phyloP scores from a whole-genome alignment of 2,888 invertebrate species.

The Macaria liturata region DNA sequence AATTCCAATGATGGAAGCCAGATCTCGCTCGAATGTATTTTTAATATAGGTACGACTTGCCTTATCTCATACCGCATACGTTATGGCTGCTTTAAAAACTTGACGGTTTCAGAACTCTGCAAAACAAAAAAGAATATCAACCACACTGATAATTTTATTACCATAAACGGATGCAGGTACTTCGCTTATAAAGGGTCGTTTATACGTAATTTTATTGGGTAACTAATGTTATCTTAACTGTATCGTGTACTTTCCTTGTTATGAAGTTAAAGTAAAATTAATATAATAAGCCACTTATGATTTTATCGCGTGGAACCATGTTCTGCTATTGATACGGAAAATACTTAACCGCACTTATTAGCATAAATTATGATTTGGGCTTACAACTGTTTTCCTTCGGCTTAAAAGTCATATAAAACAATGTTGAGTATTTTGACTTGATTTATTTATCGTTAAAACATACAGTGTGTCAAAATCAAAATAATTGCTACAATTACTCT shows the following conservation, averaged over 20 bases:
- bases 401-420: slow-evolving; percentile 7
- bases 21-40: slow-evolving; percentile 4
- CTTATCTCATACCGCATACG: slow-evolving; percentile 20
- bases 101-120: slow-evolving; percentile 8
- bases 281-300: slow-evolving; percentile 23
- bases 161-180: neutral
- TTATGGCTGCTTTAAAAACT: slow-evolving; percentile 2
- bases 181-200: slow-evolving; percentile 3
- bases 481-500: slow-evolving; percentile 52
- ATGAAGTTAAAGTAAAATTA: slow-evolving; percentile 6
- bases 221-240: slow-evolving; percentile 15
- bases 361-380: neutral
- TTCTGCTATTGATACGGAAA: slow-evolving; percentile 6
- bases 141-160: slow-evolving; percentile 3
- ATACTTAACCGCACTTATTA: slow-evolving; percentile 9
- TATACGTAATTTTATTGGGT: slow-evolving; percentile 17
- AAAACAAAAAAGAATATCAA: slow-evolving; percentile 6
- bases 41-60: slow-evolving; percentile 13
- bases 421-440: no score
- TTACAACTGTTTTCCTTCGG: neutral
- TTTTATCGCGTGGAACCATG: slow-evolving; percentile 24
- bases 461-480: slow-evolving; percentile 32
- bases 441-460: slow-evolving; percentile 20
- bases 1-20: slow-evolving; percentile 35
- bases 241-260: slow-evolving; percentile 12